Conservation (phyloP, 2,797 vertebrate species). For the Clarias laeviceps region DNA sequence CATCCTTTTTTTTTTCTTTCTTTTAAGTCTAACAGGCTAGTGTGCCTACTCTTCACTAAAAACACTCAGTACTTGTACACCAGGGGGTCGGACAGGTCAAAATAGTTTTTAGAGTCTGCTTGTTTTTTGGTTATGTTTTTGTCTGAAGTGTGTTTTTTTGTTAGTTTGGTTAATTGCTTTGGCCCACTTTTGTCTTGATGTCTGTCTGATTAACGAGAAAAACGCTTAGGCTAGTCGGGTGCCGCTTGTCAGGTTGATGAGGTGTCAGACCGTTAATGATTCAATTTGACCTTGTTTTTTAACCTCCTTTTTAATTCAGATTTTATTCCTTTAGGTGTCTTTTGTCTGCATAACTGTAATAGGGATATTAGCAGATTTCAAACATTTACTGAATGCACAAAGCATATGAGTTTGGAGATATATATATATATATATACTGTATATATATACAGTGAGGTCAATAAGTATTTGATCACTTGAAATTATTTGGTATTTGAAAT, state of each 20-base stretch:
- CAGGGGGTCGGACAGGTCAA: slow-evolving; percentile 4
- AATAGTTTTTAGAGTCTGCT: background rate
- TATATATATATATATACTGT: too few relatives aligned
- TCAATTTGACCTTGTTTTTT: background rate
- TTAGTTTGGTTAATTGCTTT: background rate
- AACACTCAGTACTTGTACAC: background rate
- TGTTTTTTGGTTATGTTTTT: background rate
- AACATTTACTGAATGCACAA: background rate
- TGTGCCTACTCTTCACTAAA: background rate
- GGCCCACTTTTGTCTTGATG: background rate
- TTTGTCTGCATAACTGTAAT: background rate
- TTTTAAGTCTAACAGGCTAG: too few relatives aligned
- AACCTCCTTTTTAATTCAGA: slow-evolving; percentile 13
- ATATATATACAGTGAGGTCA: too few relatives aligned
- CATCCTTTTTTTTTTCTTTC: background rate
- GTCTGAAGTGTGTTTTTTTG: background rate
- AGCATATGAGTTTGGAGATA: background rate
- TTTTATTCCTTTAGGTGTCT: background rate
- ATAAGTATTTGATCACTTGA: too few relatives aligned
- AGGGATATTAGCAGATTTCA: background rate
- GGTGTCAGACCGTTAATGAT: background rate
- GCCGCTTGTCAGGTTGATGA: slow-evolving; percentile 17
- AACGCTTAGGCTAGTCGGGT: background rate
- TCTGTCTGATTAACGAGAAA: background rate
- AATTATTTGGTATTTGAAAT: too few relatives aligned